These are phyloP conservation scores for Serripes groenlandicus DNA, from an alignment of 2,888 invertebrate species.

Conservation along the genomic window DNA sequence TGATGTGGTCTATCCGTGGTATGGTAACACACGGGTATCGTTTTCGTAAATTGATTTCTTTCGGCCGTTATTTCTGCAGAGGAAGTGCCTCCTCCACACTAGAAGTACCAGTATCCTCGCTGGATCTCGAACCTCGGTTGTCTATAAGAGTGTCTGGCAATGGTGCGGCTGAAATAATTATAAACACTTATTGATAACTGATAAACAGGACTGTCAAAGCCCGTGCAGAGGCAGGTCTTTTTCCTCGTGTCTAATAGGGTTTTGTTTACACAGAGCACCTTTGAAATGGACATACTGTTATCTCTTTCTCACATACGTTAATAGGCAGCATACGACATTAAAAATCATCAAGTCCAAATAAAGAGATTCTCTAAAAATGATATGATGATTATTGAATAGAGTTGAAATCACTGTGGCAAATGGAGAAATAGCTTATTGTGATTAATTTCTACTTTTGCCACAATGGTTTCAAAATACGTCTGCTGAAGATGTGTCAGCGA, in stretches of 20 bases:
- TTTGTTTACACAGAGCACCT: background rate
- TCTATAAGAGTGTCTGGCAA: slow-evolving; percentile 19
- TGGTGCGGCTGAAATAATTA: background rate
- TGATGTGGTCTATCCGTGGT: no score
- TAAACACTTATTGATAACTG: background rate
- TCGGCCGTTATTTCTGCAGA: background rate
- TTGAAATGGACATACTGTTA: background rate
- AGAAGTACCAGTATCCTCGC: background rate
- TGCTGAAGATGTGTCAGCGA: no score
- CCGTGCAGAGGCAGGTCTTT: no score
- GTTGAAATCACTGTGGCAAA: no score
- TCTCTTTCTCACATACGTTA: background rate
- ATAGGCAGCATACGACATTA: background rate
- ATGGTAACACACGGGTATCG: no score
- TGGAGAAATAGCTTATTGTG: no score
- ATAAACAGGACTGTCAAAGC: background rate
- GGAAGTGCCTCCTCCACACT: background rate
- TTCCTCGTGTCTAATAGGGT: background rate
- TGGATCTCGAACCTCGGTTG: background rate
- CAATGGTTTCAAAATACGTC: no score
- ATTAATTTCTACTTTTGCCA: no score
- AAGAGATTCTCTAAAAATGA: no score
- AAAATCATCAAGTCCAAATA: background rate
- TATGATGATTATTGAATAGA: no score
- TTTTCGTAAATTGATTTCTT: no score